A percentile compares a stretch with the other conserved stretches of the same genome.
These are phyloP conservation scores for Nasalis larvatus DNA, from an alignment of 2,113 vertebrate species.

Conservation along the genomic window DNA sequence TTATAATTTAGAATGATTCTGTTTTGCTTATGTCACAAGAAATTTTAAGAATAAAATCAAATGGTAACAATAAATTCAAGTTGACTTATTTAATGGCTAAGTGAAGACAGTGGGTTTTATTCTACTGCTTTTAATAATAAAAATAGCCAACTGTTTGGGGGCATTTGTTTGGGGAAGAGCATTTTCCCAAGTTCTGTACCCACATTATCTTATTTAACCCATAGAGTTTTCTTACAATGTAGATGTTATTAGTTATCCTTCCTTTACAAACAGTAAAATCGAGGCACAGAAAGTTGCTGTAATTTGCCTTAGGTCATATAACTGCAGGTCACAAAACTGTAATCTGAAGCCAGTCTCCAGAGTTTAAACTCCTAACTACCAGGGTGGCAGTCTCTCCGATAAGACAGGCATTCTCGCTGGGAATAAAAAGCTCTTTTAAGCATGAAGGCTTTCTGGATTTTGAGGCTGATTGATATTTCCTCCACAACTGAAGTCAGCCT, in stretches of 20 bases:
- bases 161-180: neutral
- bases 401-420: neutral
- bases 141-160: neutral
- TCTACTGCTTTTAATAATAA: neutral
- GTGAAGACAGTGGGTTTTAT: neutral
- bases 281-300: neutral
- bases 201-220: neutral
- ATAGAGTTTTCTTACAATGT: neutral
- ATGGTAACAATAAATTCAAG: neutral
- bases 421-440: neutral
- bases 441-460: neutral
- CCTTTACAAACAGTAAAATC: neutral
- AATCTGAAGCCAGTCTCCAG: neutral
- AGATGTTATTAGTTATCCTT: neutral
- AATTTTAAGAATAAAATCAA: slow-evolving; percentile 29
- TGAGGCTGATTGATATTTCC: neutral
- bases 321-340: neutral
- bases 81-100: slow-evolving; percentile 16
- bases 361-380: neutral
- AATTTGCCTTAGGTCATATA: neutral
- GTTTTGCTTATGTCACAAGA: neutral
- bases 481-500: neutral
- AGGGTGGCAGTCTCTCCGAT: accelerated
- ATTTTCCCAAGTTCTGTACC: neutral
- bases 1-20: neutral